Conservation (phyloP, 37 sponge, comb jelly and placozoan species). For the Hexactinellida sp. region DNA sequence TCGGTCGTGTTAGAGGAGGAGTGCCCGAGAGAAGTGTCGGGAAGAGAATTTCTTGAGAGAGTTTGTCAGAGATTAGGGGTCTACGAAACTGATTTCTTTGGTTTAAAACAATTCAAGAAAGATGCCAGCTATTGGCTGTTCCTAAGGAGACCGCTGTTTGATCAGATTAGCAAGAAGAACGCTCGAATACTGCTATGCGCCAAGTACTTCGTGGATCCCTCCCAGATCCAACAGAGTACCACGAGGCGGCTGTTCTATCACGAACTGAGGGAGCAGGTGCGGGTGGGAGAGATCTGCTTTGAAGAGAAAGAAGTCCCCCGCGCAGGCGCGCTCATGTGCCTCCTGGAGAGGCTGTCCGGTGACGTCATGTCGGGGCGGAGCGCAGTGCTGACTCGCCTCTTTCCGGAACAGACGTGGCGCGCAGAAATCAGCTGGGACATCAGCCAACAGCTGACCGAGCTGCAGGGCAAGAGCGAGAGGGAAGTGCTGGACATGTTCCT, state of each 20-base stretch:
- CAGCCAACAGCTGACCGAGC: neutral
- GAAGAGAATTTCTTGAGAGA: constrained; percentile 2
- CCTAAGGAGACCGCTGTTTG: neutral
- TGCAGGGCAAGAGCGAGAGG: neutral
- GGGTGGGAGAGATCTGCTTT: neutral
- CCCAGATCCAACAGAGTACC: neutral
- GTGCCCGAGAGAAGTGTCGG: neutral
- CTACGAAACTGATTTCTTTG: neutral
- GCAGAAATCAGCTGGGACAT: neutral
- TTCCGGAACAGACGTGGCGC: neutral
- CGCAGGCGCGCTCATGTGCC: neutral
- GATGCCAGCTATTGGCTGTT: neutral
- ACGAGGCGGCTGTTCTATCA: neutral
- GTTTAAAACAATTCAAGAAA: neutral
- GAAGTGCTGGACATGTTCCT: neutral
- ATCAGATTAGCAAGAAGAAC: neutral
- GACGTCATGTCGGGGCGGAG: neutral
- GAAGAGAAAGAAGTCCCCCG: neutral
- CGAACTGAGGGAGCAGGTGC: neutral
- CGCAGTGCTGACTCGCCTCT: neutral
- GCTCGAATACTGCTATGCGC: neutral
- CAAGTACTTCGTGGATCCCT: neutral
- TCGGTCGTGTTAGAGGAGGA: neutral
- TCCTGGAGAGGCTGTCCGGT: neutral
- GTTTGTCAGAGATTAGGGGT: neutral